A percentile compares a stretch with the other conserved stretches of the same genome.
Conservation (phyloP, 64 coral and sea anemone genomes). For the Acropora yongei region DNA sequence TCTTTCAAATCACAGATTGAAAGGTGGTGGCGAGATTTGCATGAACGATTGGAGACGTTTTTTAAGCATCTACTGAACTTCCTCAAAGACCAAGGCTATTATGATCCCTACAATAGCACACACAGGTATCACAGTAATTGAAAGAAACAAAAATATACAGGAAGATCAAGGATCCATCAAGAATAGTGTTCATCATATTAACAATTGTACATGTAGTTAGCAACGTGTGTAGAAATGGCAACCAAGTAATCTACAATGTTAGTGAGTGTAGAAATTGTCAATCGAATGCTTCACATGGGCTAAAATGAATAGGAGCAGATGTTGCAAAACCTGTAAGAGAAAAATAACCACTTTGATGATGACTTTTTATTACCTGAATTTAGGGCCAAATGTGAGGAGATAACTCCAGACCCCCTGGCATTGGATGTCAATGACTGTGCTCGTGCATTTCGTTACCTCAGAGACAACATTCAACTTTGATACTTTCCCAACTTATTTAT, state of each 20-base stretch:
- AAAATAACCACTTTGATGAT: conserved; percentile 16
- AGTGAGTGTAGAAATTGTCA: background rate
- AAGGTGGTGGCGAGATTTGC: conserved; percentile 56
- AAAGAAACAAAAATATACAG: background rate
- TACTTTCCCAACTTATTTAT: conserved; percentile 20
- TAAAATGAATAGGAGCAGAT: conserved; percentile 2
- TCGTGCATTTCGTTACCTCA: conserved; percentile 47
- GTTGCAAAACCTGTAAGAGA: background rate
- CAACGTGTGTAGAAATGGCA: conserved; percentile 10
- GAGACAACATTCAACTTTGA: conserved; percentile 51
- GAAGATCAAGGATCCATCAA: background rate
- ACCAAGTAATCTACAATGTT: background rate
- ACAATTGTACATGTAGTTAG: background rate
- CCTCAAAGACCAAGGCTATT: conserved; percentile 62
- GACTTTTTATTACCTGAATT: conserved; percentile 62
- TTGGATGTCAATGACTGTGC: conserved; percentile 41
- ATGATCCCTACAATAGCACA: conserved; percentile 62
- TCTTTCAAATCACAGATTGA: conserved; percentile 54
- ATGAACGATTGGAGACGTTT: conserved; percentile 55
- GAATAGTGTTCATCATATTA: background rate
- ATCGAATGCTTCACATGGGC: background rate
- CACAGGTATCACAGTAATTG: conserved; percentile 26
- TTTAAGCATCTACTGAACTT: conserved; percentile 50
- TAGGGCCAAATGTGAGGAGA: conserved; percentile 65
- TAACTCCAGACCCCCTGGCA: conserved; percentile 44